Percentiles rank a stretch among this genome's conserved stretches.
These are phyloP conservation scores for Epicauta chinensis DNA, from an alignment of 1,140 invertebrate genomes.

Conservation along the genomic window DNA sequence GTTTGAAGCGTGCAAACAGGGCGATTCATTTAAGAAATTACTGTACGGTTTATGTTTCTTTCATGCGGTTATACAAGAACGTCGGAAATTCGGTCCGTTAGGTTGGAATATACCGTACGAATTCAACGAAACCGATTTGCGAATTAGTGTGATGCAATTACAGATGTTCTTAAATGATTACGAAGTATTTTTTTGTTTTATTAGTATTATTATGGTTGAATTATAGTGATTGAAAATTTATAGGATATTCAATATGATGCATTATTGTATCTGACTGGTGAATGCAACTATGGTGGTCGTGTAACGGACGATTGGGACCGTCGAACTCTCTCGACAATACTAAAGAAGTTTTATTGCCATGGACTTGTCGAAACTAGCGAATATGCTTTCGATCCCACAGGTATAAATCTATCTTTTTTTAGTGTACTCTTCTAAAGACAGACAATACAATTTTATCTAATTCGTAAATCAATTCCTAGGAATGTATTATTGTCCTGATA, in stretches of 20 bases:
- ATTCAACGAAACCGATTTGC: slow-evolving; percentile 91
- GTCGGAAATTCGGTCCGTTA: slow-evolving; percentile 83
- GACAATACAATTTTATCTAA: neutral
- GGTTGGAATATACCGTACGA: slow-evolving; percentile 95
- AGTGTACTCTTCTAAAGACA: no score
- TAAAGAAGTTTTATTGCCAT: slow-evolving; percentile 73
- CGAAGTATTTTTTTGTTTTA: slow-evolving; percentile 38
- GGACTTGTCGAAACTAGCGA: slow-evolving; percentile 55
- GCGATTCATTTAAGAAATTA: slow-evolving; percentile 69
- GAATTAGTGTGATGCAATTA: slow-evolving; percentile 79
- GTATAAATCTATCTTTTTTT: no score
- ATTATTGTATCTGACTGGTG: slow-evolving; percentile 82
- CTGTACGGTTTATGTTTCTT: slow-evolving; percentile 90
- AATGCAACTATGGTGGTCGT: slow-evolving; percentile 94
- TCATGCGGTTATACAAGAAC: slow-evolving; percentile 87
- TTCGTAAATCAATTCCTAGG: neutral
- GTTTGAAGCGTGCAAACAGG: slow-evolving; percentile 60
- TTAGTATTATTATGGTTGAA: no score
- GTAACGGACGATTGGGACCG: slow-evolving; percentile 92
- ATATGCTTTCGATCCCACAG: slow-evolving; percentile 47
- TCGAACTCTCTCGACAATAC: slow-evolving; percentile 72
- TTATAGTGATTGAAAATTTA: no score
- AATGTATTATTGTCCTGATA: slow-evolving; percentile 17
- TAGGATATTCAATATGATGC: slow-evolving; percentile 66
- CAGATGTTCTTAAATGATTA: slow-evolving; percentile 72